A percentile compares a stretch with the other conserved stretches of the same genome.
Conservation (phyloP, 64 coral and sea anemone genomes). For the Pocillopora verrucosa region DNA sequence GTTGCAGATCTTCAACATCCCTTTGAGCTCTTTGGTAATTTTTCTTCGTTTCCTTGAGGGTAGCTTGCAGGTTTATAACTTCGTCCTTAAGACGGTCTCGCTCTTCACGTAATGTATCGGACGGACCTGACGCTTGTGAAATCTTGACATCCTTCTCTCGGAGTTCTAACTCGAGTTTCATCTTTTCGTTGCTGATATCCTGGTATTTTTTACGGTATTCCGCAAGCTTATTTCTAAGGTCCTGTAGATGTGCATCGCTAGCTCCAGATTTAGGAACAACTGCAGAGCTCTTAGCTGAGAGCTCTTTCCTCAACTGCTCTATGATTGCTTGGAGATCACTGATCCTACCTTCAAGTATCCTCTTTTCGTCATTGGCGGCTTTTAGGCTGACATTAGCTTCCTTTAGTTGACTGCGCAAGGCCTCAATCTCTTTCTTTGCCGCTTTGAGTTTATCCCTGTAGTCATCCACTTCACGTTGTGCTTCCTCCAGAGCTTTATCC, state of each 20-base stretch:
- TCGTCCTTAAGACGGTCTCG: slow-evolving; percentile 80
- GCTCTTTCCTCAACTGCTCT: slow-evolving; percentile 55
- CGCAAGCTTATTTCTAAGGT: slow-evolving; percentile 66
- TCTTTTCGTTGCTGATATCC: slow-evolving; percentile 63
- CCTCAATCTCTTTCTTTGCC: slow-evolving; percentile 62
- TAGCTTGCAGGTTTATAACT: slow-evolving; percentile 56
- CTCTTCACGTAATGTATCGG: slow-evolving; percentile 65
- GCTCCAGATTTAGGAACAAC: background rate
- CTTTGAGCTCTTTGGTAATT: slow-evolving; percentile 74
- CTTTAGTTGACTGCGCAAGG: slow-evolving; percentile 50
- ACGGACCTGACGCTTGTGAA: slow-evolving; percentile 53
- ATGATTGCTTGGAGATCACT: slow-evolving; percentile 68
- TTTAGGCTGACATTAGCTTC: slow-evolving; percentile 72
- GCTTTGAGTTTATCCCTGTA: slow-evolving; percentile 38
- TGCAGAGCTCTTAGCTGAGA: slow-evolving; percentile 10
- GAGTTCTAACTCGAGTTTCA: slow-evolving; percentile 62
- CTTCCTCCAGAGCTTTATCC: slow-evolving; percentile 44
- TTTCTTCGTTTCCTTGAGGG: slow-evolving; percentile 53
- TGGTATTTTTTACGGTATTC: slow-evolving; percentile 71
- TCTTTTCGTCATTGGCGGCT: slow-evolving; percentile 62
- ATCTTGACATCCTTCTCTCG: slow-evolving; percentile 75
- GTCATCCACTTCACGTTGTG: slow-evolving; percentile 54
- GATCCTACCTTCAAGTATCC: slow-evolving; percentile 33
- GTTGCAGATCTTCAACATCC: slow-evolving; percentile 73
- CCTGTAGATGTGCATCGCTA: slow-evolving; percentile 46